These are phyloP conservation scores for Xenops minutus DNA, from an alignment of 2,797 vertebrate species.

Conservation along the genomic window DNA sequence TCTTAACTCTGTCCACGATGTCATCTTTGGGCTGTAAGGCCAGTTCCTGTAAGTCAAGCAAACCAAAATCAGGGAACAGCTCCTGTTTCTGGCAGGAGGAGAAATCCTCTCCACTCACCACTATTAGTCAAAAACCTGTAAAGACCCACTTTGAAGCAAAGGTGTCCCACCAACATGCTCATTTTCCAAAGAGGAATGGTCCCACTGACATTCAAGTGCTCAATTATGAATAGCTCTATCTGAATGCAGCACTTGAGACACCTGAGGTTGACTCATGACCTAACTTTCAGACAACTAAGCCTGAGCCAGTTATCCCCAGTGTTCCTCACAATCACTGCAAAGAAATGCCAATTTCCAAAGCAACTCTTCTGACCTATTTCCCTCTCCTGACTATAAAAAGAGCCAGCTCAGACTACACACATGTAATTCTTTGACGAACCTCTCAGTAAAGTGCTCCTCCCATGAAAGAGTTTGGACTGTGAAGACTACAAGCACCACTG, in stretches of 20 bases:
- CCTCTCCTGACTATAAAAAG: background rate
- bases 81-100: background rate
- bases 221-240: background rate
- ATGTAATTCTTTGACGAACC: background rate
- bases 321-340: background rate
- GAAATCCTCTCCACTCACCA: background rate
- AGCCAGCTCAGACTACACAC: background rate
- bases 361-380: background rate
- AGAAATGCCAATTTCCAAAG: background rate
- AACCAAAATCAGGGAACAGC: background rate
- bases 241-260: background rate
- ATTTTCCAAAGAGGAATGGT: background rate
- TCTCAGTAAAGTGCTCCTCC: background rate
- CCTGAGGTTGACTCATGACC: background rate
- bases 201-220: background rate
- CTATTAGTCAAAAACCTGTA: background rate
- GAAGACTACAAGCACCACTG: background rate
- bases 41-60: constrained; percentile 82
- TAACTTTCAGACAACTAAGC: background rate
- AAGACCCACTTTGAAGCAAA: background rate
- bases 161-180: background rate
- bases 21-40: constrained; percentile 96
- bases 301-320: background rate
- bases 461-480: background rate
- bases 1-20: constrained; percentile 91